Evolutionary conservation across 53 echinoderm and acorn worm species (phyloP).

Genomic region (Crossaster papposus): DNA sequence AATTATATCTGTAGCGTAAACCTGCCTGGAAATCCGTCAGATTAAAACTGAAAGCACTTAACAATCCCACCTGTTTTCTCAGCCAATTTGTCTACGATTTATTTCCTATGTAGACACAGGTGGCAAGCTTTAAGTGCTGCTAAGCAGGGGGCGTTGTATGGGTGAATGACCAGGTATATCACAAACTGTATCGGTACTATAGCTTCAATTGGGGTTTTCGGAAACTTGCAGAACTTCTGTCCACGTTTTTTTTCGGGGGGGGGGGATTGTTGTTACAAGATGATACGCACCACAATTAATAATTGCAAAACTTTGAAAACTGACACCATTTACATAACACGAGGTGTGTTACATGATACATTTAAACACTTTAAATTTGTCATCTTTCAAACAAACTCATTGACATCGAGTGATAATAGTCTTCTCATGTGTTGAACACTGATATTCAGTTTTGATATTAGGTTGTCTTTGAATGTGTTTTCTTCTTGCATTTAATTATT

Average conservation of each 20-base stretch:
- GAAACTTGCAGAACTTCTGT: not conserved
- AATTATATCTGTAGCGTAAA: not conserved
- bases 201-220: not conserved
- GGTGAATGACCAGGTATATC: constrained; percentile 19
- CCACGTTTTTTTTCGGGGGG: not conserved
- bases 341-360: too few relatives aligned
- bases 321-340: too few relatives aligned
- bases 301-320: too few relatives aligned
- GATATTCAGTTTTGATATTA: too few relatives aligned
- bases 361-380: too few relatives aligned
- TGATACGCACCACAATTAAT: too few relatives aligned
- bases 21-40: constrained; percentile 17
- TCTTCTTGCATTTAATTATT: too few relatives aligned
- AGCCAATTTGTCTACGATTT: constrained; percentile 6
- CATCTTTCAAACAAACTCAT: too few relatives aligned
- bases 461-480: too few relatives aligned
- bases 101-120: not conserved
- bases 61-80: constrained; percentile 34
- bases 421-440: too few relatives aligned
- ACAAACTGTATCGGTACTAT: not conserved
- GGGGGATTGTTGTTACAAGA: too few relatives aligned
- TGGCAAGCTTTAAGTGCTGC: not conserved
- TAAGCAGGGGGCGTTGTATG: not conserved
- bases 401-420: too few relatives aligned
- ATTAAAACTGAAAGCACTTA: constrained; percentile 28